Evolutionary conservation across 2,797 vertebrate species (phyloP).

Genomic region (Lithobates pipiens): DNA sequence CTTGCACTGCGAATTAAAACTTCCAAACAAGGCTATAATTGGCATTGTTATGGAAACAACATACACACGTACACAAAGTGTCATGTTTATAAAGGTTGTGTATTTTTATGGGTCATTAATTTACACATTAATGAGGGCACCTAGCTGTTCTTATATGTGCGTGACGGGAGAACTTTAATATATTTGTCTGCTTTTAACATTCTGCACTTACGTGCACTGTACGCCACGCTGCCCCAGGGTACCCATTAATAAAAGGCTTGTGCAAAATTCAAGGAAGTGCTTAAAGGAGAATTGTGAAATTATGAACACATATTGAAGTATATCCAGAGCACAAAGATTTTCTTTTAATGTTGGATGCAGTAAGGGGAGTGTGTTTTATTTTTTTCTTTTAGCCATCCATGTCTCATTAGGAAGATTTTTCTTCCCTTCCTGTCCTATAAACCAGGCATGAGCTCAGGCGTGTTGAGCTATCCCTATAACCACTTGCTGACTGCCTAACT

Average conservation of each 20-base stretch:
- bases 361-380: no score
- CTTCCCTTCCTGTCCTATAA: no score
- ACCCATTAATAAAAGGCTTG: slow-evolving; percentile 3
- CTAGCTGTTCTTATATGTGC: slow-evolving; percentile 23
- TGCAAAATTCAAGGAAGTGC: no score
- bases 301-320: no score
- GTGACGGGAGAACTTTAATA: slow-evolving; percentile 5
- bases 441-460: no score
- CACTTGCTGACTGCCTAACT: no score
- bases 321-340: no score
- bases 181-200: slow-evolving; percentile 34
- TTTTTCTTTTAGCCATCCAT: no score
- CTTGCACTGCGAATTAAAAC: slow-evolving; percentile 15
- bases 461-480: no score
- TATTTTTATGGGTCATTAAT: slow-evolving; percentile 35
- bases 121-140: slow-evolving; percentile 46
- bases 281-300: no score
- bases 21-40: slow-evolving; percentile 20
- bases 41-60: slow-evolving; percentile 47
- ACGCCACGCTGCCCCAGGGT: not conserved
- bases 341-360: no score
- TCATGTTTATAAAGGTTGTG: slow-evolving; percentile 34
- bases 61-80: slow-evolving; percentile 14
- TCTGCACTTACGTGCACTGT: not conserved
- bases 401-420: no score